Evolutionary conservation across 2,888 invertebrate genomes (phyloP).

Genomic region (Andricus curvator): DNA sequence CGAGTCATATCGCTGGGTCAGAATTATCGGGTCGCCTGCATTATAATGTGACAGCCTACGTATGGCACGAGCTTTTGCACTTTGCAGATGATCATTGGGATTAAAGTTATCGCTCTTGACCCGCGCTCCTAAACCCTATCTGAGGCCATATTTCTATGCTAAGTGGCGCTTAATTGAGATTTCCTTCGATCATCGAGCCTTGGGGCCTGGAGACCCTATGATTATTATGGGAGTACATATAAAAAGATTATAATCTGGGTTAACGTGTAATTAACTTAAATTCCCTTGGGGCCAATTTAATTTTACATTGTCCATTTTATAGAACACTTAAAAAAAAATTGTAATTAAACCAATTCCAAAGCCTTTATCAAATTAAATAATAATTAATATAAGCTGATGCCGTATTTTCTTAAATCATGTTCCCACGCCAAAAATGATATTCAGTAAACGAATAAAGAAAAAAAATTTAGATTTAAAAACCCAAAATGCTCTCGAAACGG

Average conservation of each 20-base stretch:
- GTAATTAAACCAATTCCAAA: no score
- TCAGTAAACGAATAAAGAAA: background rate
- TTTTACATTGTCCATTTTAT: background rate
- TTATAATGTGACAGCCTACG: slow-evolving; percentile 53
- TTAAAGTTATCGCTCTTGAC: slow-evolving; percentile 64
- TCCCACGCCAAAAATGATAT: background rate
- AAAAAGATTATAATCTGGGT: slow-evolving; percentile 24
- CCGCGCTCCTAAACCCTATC: slow-evolving; percentile 50
- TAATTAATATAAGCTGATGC: background rate
- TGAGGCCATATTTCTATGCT: slow-evolving; percentile 51
- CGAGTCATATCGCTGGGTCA: slow-evolving; percentile 44
- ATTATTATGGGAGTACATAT: slow-evolving; percentile 11
- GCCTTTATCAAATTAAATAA: background rate
- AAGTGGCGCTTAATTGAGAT: slow-evolving; percentile 63
- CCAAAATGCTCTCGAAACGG: no score
- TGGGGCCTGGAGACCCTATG: background rate
- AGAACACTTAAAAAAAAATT: no score
- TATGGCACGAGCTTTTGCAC: slow-evolving; percentile 62
- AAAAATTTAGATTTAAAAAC: background rate
- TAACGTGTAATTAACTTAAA: slow-evolving; percentile 7
- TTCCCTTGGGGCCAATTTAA: background rate
- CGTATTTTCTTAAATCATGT: background rate
- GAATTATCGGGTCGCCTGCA: slow-evolving; percentile 39
- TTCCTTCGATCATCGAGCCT: slow-evolving; percentile 60
- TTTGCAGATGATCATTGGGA: slow-evolving; percentile 55